Percentiles rank a stretch among this genome's conserved stretches.
Evolutionary conservation across 2,888 invertebrate species (phyloP).

Genomic region (Autographa gamma): DNA sequence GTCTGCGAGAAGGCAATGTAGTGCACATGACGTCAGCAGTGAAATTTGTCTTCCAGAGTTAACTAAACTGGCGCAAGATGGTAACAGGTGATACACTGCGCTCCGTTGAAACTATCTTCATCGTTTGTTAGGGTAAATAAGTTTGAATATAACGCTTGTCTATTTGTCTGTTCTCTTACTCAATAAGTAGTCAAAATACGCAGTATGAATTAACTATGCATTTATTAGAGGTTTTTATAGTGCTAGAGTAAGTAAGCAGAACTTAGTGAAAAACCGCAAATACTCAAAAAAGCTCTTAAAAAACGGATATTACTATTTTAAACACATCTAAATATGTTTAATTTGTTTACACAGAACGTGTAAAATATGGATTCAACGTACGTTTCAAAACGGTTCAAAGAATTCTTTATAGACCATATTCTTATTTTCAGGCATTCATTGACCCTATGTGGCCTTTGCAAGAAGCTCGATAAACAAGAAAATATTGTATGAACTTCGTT

Average conservation of each 20-base stretch:
- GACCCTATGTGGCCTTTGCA: background rate
- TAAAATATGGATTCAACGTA: too few relatives aligned
- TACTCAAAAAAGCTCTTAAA: too few relatives aligned
- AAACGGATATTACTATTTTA: too few relatives aligned
- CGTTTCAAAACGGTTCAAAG: too few relatives aligned
- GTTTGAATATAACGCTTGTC: background rate
- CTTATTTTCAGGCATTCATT: background rate
- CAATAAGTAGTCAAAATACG: background rate
- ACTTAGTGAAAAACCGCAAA: too few relatives aligned
- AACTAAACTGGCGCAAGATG: conserved; percentile 16
- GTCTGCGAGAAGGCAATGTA: conserved; percentile 2
- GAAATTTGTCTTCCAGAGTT: conserved; percentile 34
- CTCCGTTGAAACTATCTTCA: conserved; percentile 8
- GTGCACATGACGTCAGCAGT: conserved; percentile 13
- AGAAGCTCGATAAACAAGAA: background rate
- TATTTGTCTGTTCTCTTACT: background rate
- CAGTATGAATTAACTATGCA: too few relatives aligned
- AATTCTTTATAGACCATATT: too few relatives aligned
- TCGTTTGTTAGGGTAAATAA: background rate
- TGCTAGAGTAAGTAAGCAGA: too few relatives aligned
- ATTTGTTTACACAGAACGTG: too few relatives aligned
- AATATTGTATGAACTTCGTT: conserved; percentile 4
- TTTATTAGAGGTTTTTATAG: too few relatives aligned
- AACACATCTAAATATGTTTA: too few relatives aligned
- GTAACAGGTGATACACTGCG: conserved; percentile 25